phyloP scores from a whole-genome alignment of 1,140 invertebrate genomes.

The Sinonovacula constricta region DNA sequence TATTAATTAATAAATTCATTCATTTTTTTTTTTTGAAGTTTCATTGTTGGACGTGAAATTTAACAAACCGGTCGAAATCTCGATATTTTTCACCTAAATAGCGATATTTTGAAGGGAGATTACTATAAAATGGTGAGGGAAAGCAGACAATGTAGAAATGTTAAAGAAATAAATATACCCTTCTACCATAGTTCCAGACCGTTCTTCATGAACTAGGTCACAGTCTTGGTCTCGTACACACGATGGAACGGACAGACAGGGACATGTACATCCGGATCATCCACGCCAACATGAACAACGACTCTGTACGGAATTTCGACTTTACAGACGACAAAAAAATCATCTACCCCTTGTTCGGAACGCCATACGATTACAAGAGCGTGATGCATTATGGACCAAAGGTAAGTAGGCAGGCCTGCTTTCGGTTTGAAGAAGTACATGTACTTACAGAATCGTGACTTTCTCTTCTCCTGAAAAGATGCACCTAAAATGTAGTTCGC shows the following conservation, averaged over 20 bases:
- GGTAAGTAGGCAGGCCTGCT: conserved; percentile 57
- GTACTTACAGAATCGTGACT: too few relatives aligned
- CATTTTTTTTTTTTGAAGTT: too few relatives aligned
- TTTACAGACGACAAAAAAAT: conserved; percentile 74
- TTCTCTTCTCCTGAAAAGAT: too few relatives aligned
- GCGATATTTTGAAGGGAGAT: too few relatives aligned
- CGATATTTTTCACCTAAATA: too few relatives aligned
- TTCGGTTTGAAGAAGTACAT: too few relatives aligned
- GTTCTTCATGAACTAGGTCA: conserved; percentile 80
- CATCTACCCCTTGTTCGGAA: conserved; percentile 76
- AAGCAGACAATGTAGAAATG: too few relatives aligned
- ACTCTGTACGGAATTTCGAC: conserved; percentile 79
- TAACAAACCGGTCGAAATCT: too few relatives aligned
- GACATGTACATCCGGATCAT: conserved; percentile 83
- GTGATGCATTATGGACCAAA: conserved; percentile 76
- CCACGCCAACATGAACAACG: conserved; percentile 83
- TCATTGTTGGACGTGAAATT: too few relatives aligned
- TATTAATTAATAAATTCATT: too few relatives aligned
- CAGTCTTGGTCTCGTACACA: conserved; percentile 81
- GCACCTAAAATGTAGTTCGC: too few relatives aligned
- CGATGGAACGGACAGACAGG: conserved; percentile 84
- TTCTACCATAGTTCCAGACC: conserved; percentile 26
- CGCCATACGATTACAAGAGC: conserved; percentile 80
- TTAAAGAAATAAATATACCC: not conserved
- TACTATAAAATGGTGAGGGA: too few relatives aligned